A percentile compares a stretch with the other conserved stretches of the same genome.
phyloP scores from a whole-genome alignment of 2,113 vertebrate species.

The Coptodon rendalli region DNA sequence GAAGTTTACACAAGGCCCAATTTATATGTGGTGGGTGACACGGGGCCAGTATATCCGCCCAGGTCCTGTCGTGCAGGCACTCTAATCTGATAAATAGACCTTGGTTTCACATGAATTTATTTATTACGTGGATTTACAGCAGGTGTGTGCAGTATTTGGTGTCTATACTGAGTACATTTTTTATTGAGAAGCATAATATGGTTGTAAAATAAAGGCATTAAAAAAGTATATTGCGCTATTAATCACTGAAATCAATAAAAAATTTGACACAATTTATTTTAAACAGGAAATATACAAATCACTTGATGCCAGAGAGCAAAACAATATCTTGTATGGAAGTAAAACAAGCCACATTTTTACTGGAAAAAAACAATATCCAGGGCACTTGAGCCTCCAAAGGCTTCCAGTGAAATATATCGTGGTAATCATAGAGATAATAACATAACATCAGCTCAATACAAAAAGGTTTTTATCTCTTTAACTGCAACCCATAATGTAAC shows the following conservation, averaged over 20 bases:
- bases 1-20: conserved; percentile 62
- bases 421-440: not conserved
- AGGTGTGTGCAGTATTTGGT: not conserved
- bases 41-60: not conserved
- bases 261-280: not conserved
- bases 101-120: conserved; percentile 26
- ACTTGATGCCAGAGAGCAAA: not conserved
- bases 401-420: not conserved
- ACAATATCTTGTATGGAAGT: not conserved
- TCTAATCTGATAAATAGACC: conserved; percentile 45
- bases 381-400: not conserved
- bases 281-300: not conserved
- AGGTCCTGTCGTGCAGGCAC: not conserved
- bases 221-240: not conserved
- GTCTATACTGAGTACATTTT: not conserved
- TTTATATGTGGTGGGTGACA: conserved; percentile 44
- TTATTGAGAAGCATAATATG: not conserved
- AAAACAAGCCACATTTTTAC: not conserved
- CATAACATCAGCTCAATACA: not conserved
- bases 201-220: not conserved
- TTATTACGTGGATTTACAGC: not conserved
- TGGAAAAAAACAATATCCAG: not conserved
- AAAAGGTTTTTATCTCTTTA: not conserved
- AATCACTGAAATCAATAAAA: not conserved
- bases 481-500: not conserved